phyloP scores from a whole-genome alignment of 2,888 invertebrate species.

The Ornithoptera alexandrae region DNA sequence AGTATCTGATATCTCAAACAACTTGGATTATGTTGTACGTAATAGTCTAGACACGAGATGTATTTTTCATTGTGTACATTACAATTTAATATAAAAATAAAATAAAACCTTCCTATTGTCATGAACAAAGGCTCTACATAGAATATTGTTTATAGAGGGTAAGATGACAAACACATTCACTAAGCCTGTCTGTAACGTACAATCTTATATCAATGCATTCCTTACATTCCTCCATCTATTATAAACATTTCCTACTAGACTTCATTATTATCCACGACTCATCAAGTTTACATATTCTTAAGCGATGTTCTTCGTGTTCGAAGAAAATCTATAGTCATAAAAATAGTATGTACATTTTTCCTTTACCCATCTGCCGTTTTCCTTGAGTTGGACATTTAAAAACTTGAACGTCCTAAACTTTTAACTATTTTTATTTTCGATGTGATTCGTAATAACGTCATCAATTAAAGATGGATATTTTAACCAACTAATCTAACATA shows the following conservation, averaged over 20 bases:
- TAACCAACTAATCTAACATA: no score
- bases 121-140: conserved; percentile 1
- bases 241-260: conserved; percentile 18
- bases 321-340: not conserved
- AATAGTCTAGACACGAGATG: not conserved
- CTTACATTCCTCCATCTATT: conserved; percentile 1
- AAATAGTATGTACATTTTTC: not conserved
- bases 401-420: no score
- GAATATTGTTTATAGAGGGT: conserved; percentile 2
- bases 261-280: conserved; percentile 10
- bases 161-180: conserved; percentile 5
- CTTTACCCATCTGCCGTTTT: not conserved
- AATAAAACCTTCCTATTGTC: not conserved
- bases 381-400: no score
- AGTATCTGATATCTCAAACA: not conserved
- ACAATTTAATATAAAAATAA: not conserved
- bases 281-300: not conserved
- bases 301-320: not conserved
- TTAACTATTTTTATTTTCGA: no score
- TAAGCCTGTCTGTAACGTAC: conserved; percentile 2
- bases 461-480: no score
- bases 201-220: conserved; percentile 13
- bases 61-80: not conserved
- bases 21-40: not conserved
- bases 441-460: no score